Evolutionary conservation across 2,888 invertebrate species (phyloP).

Genomic region (Pammene fasciana): DNA sequence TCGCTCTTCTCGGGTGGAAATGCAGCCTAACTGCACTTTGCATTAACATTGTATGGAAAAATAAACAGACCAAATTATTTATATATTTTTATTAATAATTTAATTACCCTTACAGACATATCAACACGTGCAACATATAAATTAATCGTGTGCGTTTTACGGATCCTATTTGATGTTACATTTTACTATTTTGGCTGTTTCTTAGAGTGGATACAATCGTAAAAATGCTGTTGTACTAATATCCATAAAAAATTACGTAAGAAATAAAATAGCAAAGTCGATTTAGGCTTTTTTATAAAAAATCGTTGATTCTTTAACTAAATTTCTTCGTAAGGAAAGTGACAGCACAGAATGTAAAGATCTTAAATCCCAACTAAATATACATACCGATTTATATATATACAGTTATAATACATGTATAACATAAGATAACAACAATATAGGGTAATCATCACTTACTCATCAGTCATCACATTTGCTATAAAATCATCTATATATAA

Average conservation of each 20-base stretch:
- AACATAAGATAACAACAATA: slow-evolving; percentile 14
- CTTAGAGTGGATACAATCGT: slow-evolving; percentile 12
- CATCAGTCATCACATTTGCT: slow-evolving; percentile 21
- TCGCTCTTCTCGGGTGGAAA: no score
- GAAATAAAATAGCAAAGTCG: background rate
- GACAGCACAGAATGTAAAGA: background rate
- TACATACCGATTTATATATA: slow-evolving; percentile 14
- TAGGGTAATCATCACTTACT: slow-evolving; percentile 16
- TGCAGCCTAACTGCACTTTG: no score
- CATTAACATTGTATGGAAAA: no score
- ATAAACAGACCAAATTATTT: no score
- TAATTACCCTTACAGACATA: slow-evolving; percentile 36
- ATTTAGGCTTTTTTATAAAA: slow-evolving; percentile 7
- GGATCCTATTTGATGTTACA: slow-evolving; percentile 5
- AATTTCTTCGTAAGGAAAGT: background rate
- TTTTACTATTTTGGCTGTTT: slow-evolving; percentile 18
- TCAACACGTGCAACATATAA: slow-evolving; percentile 36
- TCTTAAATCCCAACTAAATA: slow-evolving; percentile 30
- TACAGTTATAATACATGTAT: slow-evolving; percentile 20
- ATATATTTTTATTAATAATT: slow-evolving; percentile 34
- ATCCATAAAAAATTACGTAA: slow-evolving; percentile 1
- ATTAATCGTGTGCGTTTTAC: slow-evolving; percentile 24
- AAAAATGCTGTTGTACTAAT: slow-evolving; percentile 13
- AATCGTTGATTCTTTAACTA: slow-evolving; percentile 11
- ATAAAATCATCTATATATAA: slow-evolving; percentile 11